Base-by-base conservation (phyloP, 2,113 vertebrate genomes). In the Platichthys flesus region DNA sequence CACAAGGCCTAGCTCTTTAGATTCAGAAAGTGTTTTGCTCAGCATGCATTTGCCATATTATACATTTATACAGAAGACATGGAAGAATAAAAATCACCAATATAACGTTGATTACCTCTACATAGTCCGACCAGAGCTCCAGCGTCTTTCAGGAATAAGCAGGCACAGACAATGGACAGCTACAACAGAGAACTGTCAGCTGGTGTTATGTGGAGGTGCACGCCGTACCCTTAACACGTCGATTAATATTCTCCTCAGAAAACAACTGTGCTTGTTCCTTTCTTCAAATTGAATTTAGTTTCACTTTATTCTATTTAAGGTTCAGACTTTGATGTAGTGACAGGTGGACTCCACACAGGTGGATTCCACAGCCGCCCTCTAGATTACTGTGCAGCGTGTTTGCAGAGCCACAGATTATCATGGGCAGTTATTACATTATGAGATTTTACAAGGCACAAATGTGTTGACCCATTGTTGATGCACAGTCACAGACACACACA, bases 381-480 rank as follows among this genome's bases (percentile, higher is more conserved):
- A 51, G 58, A 71, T 35, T 65, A 21, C 28, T 71, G 58, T 23
- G 59, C 59, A 56, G 66, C 24, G 35, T 85, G 71, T 88, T 89
- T 85, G 64, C 76, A 51, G 57, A 82, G 64, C 51, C 28, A 1
- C 67, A 55, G 63, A 65, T 71, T 80, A 78, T 81, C 74, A 45
- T 71, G 51, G 76, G 57, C 28, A 21, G 60, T 76, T 56, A 83
- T 84, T 79, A 69, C 55, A 74, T 56, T 79, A 74, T 49, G 21
- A 56, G 51, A 64, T 69, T 64, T 55, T 63, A 37, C 67, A 60
- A 81, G 23, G 23, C 55, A 59, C 74, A 28, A 31, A 12, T 74
- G 66, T 81, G 74, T 74, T 78, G 78, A 85, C 71, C 70, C 58
- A 14, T 60, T 71, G 37, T 31, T 23, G 21, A 71, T 67, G 51